These are phyloP conservation scores for Falco berigora DNA, from an alignment of 2,797 vertebrate genomes.

Conservation along the genomic window DNA sequence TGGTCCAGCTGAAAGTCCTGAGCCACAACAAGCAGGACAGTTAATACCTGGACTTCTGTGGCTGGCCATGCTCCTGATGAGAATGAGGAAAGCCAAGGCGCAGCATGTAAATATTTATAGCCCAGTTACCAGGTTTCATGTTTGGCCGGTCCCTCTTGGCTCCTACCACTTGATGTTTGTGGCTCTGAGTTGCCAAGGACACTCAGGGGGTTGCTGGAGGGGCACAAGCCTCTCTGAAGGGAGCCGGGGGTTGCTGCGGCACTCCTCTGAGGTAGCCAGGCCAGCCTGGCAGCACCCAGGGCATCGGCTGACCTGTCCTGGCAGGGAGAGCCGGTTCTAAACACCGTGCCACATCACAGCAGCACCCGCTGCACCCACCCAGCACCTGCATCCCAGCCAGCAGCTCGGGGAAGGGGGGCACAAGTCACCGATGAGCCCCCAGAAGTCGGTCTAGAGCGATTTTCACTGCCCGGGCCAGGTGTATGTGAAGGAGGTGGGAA, in stretches of 20 bases:
- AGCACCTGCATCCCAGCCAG: neutral
- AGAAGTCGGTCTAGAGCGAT: rapidly evolving
- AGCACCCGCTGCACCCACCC: neutral
- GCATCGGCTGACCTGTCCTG: rapidly evolving
- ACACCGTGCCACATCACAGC: neutral
- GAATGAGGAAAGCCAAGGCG: neutral
- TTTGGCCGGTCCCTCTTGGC: neutral
- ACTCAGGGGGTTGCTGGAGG: neutral
- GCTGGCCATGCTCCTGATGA: neutral
- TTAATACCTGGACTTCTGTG: neutral
- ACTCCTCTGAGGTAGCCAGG: rapidly evolving
- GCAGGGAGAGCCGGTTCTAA: neutral
- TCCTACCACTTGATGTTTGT: neutral
- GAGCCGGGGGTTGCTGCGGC: neutral
- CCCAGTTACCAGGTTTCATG: constrained; percentile 37
- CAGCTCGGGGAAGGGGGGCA: neutral
- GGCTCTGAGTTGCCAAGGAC: constrained; percentile 38
- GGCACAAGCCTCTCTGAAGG: neutral
- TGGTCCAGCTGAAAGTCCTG: neutral
- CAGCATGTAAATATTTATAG: constrained; percentile 27
- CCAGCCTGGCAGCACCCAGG: neutral
- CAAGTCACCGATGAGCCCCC: neutral
- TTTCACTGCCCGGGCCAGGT: neutral
- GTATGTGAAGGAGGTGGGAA: rapidly evolving
- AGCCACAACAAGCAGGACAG: neutral